Evolutionary conservation across 2,797 vertebrate genomes (phyloP).

Genomic region (Odontamblyopus lacepedii): DNA sequence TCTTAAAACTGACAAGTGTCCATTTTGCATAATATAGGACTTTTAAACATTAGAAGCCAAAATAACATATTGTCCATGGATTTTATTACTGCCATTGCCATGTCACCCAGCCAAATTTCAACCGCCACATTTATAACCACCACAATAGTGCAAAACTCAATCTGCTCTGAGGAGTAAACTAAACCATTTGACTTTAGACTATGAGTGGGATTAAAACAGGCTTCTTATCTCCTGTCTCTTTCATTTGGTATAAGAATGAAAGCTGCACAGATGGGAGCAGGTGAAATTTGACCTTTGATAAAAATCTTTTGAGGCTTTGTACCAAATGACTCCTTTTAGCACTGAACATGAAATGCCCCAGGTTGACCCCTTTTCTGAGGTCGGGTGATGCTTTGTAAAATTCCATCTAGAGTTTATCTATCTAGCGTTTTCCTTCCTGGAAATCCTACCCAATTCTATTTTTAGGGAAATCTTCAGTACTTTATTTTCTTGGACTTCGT

Average conservation of each 20-base stretch:
- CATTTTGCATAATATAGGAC: too few species aligned
- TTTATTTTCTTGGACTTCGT: not conserved
- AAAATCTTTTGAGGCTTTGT: not conserved
- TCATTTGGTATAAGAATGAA: not conserved
- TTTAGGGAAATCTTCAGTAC: not conserved
- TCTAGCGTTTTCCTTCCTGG: not conserved
- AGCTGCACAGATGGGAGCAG: constrained; percentile 6
- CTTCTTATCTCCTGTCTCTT: constrained; percentile 1
- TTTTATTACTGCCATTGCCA: not conserved
- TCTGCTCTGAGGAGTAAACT: not conserved
- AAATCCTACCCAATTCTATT: not conserved
- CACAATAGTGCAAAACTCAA: not conserved
- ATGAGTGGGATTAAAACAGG: constrained; percentile 1
- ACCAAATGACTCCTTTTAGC: constrained; percentile 6
- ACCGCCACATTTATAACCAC: not conserved
- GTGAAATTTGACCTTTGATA: constrained; percentile 4
- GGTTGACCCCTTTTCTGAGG: too few species aligned
- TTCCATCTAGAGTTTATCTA: not conserved
- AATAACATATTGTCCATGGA: not conserved
- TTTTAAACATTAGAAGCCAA: not conserved
- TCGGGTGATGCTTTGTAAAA: not conserved
- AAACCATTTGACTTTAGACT: constrained; percentile 3
- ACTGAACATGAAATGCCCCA: not conserved
- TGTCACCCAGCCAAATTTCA: not conserved
- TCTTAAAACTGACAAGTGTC: too few species aligned